A percentile compares a stretch with the other conserved stretches of the same genome.
Evolutionary conservation across 2,888 invertebrate species (phyloP).

Genomic region (Drosophila mulleri): DNA sequence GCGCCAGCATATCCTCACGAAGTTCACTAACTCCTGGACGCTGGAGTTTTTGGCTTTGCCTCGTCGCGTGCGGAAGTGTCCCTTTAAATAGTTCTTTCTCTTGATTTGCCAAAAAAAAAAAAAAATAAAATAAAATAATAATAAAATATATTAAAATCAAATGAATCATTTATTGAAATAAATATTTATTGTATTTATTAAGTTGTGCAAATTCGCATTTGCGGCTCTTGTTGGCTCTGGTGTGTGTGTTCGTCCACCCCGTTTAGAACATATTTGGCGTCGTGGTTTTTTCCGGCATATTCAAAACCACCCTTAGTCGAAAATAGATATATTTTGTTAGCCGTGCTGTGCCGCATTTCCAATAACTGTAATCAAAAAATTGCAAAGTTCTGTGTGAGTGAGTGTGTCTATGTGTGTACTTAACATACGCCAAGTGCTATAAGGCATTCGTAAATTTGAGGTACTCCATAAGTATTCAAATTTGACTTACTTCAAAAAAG

Average conservation of each 20-base stretch:
- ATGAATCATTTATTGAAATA: background rate
- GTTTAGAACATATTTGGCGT: constrained; percentile 54
- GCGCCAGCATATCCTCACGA: constrained; percentile 57
- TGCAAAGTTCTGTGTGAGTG: constrained; percentile 2
- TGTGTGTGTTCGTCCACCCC: constrained; percentile 55
- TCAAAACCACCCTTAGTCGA: constrained; percentile 56
- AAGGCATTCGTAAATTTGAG: constrained; percentile 4
- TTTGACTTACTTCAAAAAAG: constrained; percentile 23
- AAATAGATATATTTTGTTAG: constrained; percentile 29
- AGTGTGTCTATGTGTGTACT: background rate
- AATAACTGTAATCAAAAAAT: constrained; percentile 46
- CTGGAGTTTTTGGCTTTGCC: constrained; percentile 77
- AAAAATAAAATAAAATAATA: too few species aligned
- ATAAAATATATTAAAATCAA: background rate
- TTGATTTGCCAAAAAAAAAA: background rate
- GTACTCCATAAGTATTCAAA: constrained; percentile 5
- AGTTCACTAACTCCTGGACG: constrained; percentile 77
- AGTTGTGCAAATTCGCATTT: background rate
- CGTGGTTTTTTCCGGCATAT: constrained; percentile 49
- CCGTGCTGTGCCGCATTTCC: constrained; percentile 39
- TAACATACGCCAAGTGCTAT: constrained; percentile 3
- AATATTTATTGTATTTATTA: background rate
- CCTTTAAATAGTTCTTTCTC: constrained; percentile 5
- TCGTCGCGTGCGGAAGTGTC: constrained; percentile 71
- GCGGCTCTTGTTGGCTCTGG: constrained; percentile 33